These are phyloP conservation scores for Drosophila conformis DNA, from an alignment of 2,888 invertebrate genomes.

Conservation along the genomic window DNA sequence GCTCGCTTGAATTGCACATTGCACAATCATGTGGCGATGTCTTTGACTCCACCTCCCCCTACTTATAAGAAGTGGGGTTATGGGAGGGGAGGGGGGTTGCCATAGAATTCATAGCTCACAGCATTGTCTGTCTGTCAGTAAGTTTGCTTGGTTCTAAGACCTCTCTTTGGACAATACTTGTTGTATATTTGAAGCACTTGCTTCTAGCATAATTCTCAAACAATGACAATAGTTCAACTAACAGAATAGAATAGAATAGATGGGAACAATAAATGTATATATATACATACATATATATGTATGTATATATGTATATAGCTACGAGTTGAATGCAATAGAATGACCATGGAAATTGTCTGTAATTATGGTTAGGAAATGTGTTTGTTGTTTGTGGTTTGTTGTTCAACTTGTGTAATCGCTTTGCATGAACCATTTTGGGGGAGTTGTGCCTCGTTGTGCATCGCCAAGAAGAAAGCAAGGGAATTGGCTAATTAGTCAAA, in stretches of 20 bases:
- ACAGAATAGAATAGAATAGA: constrained; percentile 39
- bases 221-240: constrained; percentile 66
- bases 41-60: constrained; percentile 13
- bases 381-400: constrained; percentile 17
- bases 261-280: constrained; percentile 9
- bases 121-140: constrained; percentile 52
- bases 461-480: neutral
- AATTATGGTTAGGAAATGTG: constrained; percentile 50
- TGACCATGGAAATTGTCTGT: constrained; percentile 33
- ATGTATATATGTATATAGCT: neutral
- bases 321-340: constrained; percentile 25
- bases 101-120: constrained; percentile 40
- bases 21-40: constrained; percentile 59
- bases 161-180: constrained; percentile 50
- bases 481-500: constrained; percentile 15
- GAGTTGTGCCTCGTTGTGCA: neutral
- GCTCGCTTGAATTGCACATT: constrained; percentile 40
- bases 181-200: constrained; percentile 34
- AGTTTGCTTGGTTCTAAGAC: constrained; percentile 25
- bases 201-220: constrained; percentile 68
- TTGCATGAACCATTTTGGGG: neutral
- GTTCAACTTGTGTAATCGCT: constrained; percentile 4
- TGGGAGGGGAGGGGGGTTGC: neutral
- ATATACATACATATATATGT: neutral
- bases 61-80: constrained; percentile 27